Evolutionary conservation across 2,888 invertebrate species (phyloP).

Genomic region (Dermolepida albohirtum): DNA sequence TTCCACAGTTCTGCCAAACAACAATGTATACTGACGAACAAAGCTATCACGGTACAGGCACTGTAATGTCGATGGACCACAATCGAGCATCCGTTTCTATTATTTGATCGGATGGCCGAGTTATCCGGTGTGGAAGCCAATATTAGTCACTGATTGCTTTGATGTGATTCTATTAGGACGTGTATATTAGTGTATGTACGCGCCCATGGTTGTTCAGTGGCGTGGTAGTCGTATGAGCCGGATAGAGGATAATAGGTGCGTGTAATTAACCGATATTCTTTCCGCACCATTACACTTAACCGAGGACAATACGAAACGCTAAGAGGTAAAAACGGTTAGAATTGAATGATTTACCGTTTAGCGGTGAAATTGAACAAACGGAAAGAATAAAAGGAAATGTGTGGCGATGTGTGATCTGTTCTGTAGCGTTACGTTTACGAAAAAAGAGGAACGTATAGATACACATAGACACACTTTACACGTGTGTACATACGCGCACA

Average conservation of each 20-base stretch:
- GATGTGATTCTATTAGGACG: slow-evolving; percentile 39
- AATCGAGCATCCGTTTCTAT: slow-evolving; percentile 45
- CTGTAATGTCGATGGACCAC: slow-evolving; percentile 45
- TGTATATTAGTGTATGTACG: slow-evolving; percentile 9
- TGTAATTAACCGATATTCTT: slow-evolving; percentile 26
- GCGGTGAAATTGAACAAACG: not conserved
- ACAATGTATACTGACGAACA: slow-evolving; percentile 27
- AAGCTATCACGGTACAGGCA: slow-evolving; percentile 5
- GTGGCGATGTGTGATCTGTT: too few relatives aligned
- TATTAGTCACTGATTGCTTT: slow-evolving; percentile 42
- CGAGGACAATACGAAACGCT: not conserved
- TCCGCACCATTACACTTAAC: slow-evolving; percentile 10
- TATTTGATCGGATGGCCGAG: slow-evolving; percentile 45
- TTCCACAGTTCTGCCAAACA: slow-evolving; percentile 14
- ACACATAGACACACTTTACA: too few relatives aligned
- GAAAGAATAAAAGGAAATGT: too few relatives aligned
- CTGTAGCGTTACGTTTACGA: too few relatives aligned
- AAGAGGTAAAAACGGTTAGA: slow-evolving; percentile 6
- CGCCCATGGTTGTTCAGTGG: not conserved
- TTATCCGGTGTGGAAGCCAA: slow-evolving; percentile 43
- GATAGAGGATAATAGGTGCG: slow-evolving; percentile 10
- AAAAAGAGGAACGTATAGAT: too few relatives aligned
- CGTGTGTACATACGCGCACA: too few relatives aligned
- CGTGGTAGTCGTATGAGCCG: not conserved
- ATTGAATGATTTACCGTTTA: not conserved